phyloP scores from a whole-genome alignment of 2,888 invertebrate genomes.

The Patella ulyssiponensis region DNA sequence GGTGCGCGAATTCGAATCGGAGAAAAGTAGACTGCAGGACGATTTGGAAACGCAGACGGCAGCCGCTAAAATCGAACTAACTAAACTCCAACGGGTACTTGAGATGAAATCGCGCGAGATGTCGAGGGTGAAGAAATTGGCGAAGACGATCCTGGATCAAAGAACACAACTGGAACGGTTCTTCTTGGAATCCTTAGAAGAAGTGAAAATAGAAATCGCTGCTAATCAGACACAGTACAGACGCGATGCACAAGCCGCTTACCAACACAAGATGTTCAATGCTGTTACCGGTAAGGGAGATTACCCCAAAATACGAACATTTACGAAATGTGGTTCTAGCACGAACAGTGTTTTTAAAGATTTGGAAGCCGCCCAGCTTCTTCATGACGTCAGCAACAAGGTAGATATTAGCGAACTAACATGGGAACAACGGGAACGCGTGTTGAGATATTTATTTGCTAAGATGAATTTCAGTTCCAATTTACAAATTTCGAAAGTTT shows the following conservation, averaged over 20 bases:
- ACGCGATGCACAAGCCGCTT: conserved; percentile 69
- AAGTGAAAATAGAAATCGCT: conserved; percentile 68
- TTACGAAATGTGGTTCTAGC: conserved; percentile 67
- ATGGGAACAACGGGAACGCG: conserved; percentile 72
- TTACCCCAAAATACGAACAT: conserved; percentile 70
- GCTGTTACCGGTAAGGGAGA: conserved; percentile 69
- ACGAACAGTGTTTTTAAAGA: conserved; percentile 72
- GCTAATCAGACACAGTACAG: conserved; percentile 70
- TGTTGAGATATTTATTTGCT: conserved; percentile 70
- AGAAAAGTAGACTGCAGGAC: conserved; percentile 52
- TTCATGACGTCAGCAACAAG: conserved; percentile 53
- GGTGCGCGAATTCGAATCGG: conserved; percentile 68
- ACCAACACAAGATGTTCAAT: conserved; percentile 68
- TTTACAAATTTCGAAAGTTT: conserved; percentile 35
- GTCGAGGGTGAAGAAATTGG: conserved; percentile 70
- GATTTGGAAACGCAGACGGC: conserved; percentile 61
- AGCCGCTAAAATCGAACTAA: conserved; percentile 64
- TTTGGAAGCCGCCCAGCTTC: conserved; percentile 69
- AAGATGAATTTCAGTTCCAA: conserved; percentile 64
- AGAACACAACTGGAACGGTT: conserved; percentile 71
- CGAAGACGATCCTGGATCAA: conserved; percentile 71
- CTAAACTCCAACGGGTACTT: conserved; percentile 67
- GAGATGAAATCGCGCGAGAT: conserved; percentile 71
- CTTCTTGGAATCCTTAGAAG: conserved; percentile 69
- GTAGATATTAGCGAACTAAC: conserved; percentile 70